Conservation (phyloP, 2,888 invertebrate species). For the Caenorhabditis becei region DNA sequence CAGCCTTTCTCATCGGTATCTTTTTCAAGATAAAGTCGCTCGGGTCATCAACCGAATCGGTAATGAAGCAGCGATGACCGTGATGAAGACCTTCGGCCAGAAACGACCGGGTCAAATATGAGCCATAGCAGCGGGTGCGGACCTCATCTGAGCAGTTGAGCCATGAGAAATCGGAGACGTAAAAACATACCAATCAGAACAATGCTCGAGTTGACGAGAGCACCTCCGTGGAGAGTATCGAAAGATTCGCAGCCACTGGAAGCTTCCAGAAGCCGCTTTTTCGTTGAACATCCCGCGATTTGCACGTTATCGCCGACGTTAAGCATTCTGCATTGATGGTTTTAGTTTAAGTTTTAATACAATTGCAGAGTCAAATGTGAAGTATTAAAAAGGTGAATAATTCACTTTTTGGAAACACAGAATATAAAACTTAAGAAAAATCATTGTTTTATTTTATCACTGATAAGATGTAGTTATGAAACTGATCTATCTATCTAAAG, state of each 20-base stretch:
- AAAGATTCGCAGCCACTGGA: constrained; percentile 57
- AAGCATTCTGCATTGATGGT: constrained; percentile 21
- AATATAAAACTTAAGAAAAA: not conserved
- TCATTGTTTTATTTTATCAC: not conserved
- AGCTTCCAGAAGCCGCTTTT: constrained; percentile 54
- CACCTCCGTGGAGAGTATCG: constrained; percentile 57
- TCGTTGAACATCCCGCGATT: constrained; percentile 62
- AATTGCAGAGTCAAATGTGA: not conserved
- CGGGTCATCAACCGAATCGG: constrained; percentile 37
- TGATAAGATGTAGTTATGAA: not conserved
- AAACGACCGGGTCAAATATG: constrained; percentile 43
- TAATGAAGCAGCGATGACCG: constrained; percentile 44
- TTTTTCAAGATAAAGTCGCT: constrained; percentile 18
- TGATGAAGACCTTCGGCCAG: constrained; percentile 54
- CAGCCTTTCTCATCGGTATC: constrained; percentile 28
- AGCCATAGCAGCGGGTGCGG: constrained; percentile 40
- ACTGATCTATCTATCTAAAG: constrained; percentile 5
- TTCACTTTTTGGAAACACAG: not conserved
- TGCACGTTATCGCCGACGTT: constrained; percentile 60
- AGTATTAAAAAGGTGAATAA: not conserved
- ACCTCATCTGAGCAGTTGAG: constrained; percentile 45
- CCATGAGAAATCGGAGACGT: not conserved
- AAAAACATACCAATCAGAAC: constrained; percentile 46
- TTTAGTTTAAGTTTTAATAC: not conserved
- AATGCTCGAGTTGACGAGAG: constrained; percentile 50